phyloP scores from a whole-genome alignment of 2,888 invertebrate genomes.

The Cheilosia scutellata region DNA sequence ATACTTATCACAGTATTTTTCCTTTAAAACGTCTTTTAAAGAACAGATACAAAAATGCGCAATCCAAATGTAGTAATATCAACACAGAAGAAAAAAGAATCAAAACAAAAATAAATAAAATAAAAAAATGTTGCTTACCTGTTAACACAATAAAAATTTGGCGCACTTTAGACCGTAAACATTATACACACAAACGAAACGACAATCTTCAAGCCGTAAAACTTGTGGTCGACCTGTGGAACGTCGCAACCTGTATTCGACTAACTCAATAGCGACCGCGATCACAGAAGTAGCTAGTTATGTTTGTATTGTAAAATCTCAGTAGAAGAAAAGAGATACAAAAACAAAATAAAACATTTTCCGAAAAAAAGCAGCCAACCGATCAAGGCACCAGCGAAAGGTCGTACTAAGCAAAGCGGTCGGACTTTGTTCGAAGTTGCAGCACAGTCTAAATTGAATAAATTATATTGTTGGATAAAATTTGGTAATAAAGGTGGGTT shows the following conservation, averaged over 20 bases:
- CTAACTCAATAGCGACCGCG: slow-evolving; percentile 18
- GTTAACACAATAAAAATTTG: slow-evolving; percentile 2
- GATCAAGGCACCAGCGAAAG: slow-evolving; percentile 16
- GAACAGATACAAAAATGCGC: not conserved
- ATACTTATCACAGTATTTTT: not conserved
- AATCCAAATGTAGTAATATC: too few species aligned
- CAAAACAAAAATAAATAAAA: not conserved
- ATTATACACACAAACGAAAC: slow-evolving; percentile 16
- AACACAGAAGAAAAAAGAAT: not conserved
- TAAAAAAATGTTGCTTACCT: not conserved
- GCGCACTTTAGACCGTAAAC: slow-evolving; percentile 24
- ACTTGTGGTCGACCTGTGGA: slow-evolving; percentile 48
- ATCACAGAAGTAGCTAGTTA: slow-evolving; percentile 18
- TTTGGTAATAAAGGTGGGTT: too few species aligned
- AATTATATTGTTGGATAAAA: too few species aligned
- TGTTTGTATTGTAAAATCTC: slow-evolving; percentile 7
- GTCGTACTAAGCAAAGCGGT: slow-evolving; percentile 43
- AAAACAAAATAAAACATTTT: slow-evolving; percentile 5
- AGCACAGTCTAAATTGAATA: too few species aligned
- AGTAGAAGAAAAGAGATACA: slow-evolving; percentile 5
- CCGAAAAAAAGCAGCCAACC: slow-evolving; percentile 1
- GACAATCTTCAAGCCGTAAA: not conserved
- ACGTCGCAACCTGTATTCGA: slow-evolving; percentile 42
- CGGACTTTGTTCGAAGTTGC: slow-evolving; percentile 5
- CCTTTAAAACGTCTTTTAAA: not conserved